A percentile compares a stretch with the other conserved stretches of the same genome.
phyloP scores from a whole-genome alignment of 2,797 vertebrate genomes.

The Neopelma chrysocephalum region DNA sequence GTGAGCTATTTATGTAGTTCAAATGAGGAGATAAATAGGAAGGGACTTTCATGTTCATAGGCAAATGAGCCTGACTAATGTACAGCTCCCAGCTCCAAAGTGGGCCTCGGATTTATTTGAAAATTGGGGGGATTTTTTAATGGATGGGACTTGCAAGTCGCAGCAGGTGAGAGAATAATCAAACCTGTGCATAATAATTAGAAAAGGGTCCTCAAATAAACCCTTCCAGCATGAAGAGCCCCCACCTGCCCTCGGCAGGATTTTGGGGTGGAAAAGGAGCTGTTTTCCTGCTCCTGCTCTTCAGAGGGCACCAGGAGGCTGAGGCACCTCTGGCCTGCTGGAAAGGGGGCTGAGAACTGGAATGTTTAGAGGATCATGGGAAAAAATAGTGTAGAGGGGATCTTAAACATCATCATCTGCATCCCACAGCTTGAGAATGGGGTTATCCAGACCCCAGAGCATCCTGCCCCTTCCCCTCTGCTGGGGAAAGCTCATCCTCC shows the following conservation, averaged over 20 bases:
- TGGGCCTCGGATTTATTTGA: neutral
- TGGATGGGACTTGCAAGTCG: neutral
- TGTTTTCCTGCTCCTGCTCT: neutral
- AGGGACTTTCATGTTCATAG: conserved; percentile 44
- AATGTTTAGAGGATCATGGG: neutral
- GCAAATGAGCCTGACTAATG: conserved; percentile 55
- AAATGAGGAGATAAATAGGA: conserved; percentile 55
- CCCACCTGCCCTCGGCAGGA: neutral
- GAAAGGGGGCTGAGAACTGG: neutral
- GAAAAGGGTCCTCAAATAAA: neutral
- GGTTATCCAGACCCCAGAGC: neutral
- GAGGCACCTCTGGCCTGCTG: neutral
- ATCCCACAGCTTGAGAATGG: neutral
- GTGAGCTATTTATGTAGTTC: conserved; percentile 55
- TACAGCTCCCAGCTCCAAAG: neutral
- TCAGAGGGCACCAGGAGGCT: neutral
- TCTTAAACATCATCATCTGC: neutral
- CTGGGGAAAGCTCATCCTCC: neutral
- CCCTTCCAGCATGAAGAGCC: neutral
- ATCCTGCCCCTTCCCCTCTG: neutral
- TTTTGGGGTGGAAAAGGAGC: neutral
- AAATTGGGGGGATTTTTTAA: neutral
- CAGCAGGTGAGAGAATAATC: neutral
- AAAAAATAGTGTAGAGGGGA: neutral
- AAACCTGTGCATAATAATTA: neutral